Percentiles rank a stretch among this genome's conserved stretches.
Conservation (phyloP, 2,113 vertebrate species). For the Natator depressus region DNA sequence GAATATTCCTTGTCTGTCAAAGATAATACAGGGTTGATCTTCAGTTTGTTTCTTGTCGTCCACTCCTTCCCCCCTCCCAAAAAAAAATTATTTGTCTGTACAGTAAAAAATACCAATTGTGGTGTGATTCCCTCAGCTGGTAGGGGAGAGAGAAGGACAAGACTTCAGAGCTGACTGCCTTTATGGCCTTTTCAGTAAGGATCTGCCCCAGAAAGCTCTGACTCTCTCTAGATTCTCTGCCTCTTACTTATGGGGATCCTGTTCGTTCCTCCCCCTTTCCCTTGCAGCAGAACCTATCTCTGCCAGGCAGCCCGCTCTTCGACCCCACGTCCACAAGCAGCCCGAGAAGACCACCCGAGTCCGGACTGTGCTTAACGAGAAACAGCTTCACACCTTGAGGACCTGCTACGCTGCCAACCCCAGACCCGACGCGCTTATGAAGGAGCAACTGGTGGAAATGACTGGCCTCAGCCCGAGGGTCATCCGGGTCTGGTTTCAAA, state of each 20-base stretch:
- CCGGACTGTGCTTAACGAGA: slow-evolving; percentile 97
- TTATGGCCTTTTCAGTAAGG: slow-evolving; percentile 33
- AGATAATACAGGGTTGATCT: slow-evolving; percentile 10
- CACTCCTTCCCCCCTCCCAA: background rate
- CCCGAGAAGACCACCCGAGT: slow-evolving; percentile 98
- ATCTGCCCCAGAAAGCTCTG: accelerated
- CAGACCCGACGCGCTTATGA: slow-evolving; percentile 98
- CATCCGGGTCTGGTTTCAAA: slow-evolving; percentile 99
- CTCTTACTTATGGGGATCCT: slow-evolving; percentile 55
- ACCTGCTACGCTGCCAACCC: slow-evolving; percentile 99
- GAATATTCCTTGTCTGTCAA: slow-evolving; percentile 10
- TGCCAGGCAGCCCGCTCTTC: slow-evolving; percentile 92
- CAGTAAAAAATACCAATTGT: background rate
- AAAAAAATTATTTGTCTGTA: slow-evolving; percentile 52
- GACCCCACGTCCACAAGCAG: slow-evolving; percentile 98
- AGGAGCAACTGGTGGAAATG: slow-evolving; percentile 99
- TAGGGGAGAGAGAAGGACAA: slow-evolving; percentile 15
- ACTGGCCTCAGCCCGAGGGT: slow-evolving; percentile 96
- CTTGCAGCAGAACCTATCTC: slow-evolving; percentile 96
- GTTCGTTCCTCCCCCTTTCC: slow-evolving; percentile 61
- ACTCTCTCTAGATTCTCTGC: slow-evolving; percentile 7
- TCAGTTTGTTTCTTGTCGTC: background rate
- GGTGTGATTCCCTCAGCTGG: background rate
- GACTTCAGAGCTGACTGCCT: background rate
- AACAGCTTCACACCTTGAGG: slow-evolving; percentile 98